Conservation (phyloP, 1,140 invertebrate genomes). For the Caenorhabditis briggsae region DNA sequence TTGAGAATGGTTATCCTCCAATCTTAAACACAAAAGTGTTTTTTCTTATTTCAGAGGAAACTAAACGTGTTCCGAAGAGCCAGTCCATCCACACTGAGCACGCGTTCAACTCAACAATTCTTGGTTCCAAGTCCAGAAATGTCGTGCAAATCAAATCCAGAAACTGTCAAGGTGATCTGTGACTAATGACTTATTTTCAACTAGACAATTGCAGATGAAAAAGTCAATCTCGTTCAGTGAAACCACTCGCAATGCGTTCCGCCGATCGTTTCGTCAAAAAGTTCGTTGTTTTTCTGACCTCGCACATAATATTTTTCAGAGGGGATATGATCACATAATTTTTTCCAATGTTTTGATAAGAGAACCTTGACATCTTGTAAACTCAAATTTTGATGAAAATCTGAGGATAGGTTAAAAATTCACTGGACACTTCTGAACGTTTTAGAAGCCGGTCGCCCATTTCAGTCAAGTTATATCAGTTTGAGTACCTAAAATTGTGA, state of each 20-base stretch:
- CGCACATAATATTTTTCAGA: too few species aligned
- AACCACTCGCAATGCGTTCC: conserved; percentile 54
- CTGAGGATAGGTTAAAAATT: too few species aligned
- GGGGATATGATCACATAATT: too few species aligned
- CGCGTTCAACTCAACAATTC: conserved; percentile 37
- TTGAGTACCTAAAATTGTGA: too few species aligned
- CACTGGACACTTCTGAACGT: too few species aligned
- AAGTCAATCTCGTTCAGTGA: conserved; percentile 57
- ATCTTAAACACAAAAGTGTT: not conserved
- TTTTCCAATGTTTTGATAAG: too few species aligned
- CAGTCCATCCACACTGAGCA: conserved; percentile 15
- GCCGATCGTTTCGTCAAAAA: conserved; percentile 51
- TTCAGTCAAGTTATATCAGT: too few species aligned
- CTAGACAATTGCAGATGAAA: conserved; percentile 25
- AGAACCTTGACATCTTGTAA: too few species aligned
- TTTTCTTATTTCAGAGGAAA: not conserved
- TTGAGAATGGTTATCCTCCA: too few species aligned
- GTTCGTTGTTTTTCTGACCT: conserved; percentile 6
- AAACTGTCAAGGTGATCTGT: not conserved
- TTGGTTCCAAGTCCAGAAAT: conserved; percentile 34
- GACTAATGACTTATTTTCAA: not conserved
- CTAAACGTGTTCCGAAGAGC: conserved; percentile 19
- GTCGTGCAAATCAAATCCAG: conserved; percentile 18
- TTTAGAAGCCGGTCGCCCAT: too few species aligned
- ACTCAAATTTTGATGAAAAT: too few species aligned